A percentile compares a stretch with the other conserved stretches of the same genome.
Conservation (phyloP, 2,797 vertebrate species). For the Ambastaia sidthimunki region DNA sequence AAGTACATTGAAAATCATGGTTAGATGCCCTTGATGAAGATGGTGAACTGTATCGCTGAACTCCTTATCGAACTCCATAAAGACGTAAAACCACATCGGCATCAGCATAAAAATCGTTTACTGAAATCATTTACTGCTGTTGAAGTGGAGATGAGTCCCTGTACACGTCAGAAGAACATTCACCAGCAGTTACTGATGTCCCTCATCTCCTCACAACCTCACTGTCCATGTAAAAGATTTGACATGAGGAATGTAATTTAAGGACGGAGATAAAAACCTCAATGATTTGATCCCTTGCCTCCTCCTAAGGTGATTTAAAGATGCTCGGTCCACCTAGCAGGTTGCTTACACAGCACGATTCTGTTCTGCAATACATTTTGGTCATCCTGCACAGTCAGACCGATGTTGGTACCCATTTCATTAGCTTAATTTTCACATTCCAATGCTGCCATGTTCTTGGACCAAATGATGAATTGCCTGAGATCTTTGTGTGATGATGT, state of each 20-base stretch:
- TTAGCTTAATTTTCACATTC: slow-evolving; percentile 78
- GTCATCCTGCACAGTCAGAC: slow-evolving; percentile 71
- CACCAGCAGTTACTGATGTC: background rate
- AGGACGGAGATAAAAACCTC: slow-evolving; percentile 26
- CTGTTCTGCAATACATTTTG: slow-evolving; percentile 58
- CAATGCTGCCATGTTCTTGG: slow-evolving; percentile 65
- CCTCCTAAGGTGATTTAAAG: slow-evolving; percentile 32
- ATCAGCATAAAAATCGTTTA: slow-evolving; percentile 30
- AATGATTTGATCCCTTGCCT: slow-evolving; percentile 19
- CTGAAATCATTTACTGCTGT: slow-evolving; percentile 36
- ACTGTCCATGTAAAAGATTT: background rate
- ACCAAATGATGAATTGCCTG: slow-evolving; percentile 65
- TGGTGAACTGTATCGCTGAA: slow-evolving; percentile 11
- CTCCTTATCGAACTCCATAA: background rate
- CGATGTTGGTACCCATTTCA: slow-evolving; percentile 59
- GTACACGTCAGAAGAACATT: slow-evolving; percentile 16
- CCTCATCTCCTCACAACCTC: slow-evolving; percentile 5
- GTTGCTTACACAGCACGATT: slow-evolving; percentile 59
- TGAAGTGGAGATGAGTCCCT: slow-evolving; percentile 8
- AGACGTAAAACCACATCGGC: background rate
- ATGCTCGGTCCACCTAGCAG: background rate
- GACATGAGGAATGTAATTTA: slow-evolving; percentile 19
- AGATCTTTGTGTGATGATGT: slow-evolving; percentile 62
- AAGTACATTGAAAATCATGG: slow-evolving; percentile 5
- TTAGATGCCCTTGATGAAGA: slow-evolving; percentile 30